Conservation (phyloP, 2,113 vertebrate species). For the Choloepus hoffmanni region DNA sequence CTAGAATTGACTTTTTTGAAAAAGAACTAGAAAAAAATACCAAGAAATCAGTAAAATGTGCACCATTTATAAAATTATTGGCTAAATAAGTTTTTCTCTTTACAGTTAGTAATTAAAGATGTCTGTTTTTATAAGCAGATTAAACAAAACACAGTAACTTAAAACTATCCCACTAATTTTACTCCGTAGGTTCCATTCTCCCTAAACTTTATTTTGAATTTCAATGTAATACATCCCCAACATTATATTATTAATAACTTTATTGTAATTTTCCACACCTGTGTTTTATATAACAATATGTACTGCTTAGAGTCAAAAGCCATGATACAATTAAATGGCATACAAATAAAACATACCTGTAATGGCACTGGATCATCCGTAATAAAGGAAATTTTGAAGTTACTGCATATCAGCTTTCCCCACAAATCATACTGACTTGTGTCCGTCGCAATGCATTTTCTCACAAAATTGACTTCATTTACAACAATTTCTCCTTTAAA, state of each 20-base stretch:
- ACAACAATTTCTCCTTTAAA: conserved; percentile 96
- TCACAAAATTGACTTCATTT: conserved; percentile 98
- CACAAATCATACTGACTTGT: conserved; percentile 95
- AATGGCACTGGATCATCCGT: conserved; percentile 92
- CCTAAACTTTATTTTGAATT: conserved; percentile 39
- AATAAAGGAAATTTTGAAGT: conserved; percentile 99
- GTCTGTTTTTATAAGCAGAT: not conserved
- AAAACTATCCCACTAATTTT: not conserved
- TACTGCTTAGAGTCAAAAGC: not conserved
- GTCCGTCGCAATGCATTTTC: conserved; percentile 96
- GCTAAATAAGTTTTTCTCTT: conserved; percentile 20
- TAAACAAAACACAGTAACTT: conserved; percentile 13
- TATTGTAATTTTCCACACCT: not conserved
- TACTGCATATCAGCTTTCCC: conserved; percentile 98
- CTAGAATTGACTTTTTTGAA: not conserved
- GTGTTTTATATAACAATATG: not conserved
- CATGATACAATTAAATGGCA: not conserved
- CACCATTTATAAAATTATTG: not conserved
- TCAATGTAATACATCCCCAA: not conserved
- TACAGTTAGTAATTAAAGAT: not conserved
- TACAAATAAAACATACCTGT: conserved; percentile 88
- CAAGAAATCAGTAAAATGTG: conserved; percentile 38
- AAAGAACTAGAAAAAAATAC: conserved; percentile 18
- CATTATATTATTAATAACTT: not conserved
- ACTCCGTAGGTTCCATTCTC: not conserved